Percentiles rank a stretch among this genome's conserved stretches.
These are phyloP conservation scores for Apostichopus japonicus DNA, from an alignment of 35 echinoderm and acorn worm species.

Conservation along the genomic window DNA sequence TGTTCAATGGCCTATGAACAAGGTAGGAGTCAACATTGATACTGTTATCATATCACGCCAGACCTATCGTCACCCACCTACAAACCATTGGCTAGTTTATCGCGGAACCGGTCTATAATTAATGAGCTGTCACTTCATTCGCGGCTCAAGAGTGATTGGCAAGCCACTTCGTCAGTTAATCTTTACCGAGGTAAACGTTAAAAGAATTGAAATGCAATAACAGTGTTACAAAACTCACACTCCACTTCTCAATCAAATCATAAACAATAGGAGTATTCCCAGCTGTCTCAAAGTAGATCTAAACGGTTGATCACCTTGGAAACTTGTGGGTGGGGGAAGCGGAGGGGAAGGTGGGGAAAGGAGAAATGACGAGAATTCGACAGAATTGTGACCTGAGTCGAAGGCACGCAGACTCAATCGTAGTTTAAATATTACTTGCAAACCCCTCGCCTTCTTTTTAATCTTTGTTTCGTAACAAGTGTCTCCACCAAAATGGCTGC, in stretches of 20 bases:
- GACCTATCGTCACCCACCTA: conserved; percentile 45
- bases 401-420: too few species aligned
- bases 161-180: conserved; percentile 27
- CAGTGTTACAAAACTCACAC: not conserved
- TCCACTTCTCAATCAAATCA: not conserved
- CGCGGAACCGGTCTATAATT: conserved; percentile 33
- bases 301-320: too few species aligned
- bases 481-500: too few species aligned
- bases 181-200: conserved; percentile 4
- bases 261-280: not conserved
- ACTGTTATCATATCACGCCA: conserved; percentile 45
- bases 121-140: conserved; percentile 35
- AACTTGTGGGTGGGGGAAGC: too few species aligned
- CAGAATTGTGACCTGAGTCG: too few species aligned
- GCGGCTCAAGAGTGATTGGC: conserved; percentile 37
- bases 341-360: too few species aligned
- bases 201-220: not conserved
- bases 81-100: conserved; percentile 44
- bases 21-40: conserved; percentile 47
- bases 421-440: too few species aligned
- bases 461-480: too few species aligned
- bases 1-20: conserved; percentile 40
- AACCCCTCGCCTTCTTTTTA: too few species aligned
- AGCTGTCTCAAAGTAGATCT: conserved; percentile 6
- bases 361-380: too few species aligned